Evolutionary conservation across 1,140 invertebrate genomes (phyloP), one percentile per base, ranked within the genome.

Genomic region (Lepidostoma basale): DNA sequence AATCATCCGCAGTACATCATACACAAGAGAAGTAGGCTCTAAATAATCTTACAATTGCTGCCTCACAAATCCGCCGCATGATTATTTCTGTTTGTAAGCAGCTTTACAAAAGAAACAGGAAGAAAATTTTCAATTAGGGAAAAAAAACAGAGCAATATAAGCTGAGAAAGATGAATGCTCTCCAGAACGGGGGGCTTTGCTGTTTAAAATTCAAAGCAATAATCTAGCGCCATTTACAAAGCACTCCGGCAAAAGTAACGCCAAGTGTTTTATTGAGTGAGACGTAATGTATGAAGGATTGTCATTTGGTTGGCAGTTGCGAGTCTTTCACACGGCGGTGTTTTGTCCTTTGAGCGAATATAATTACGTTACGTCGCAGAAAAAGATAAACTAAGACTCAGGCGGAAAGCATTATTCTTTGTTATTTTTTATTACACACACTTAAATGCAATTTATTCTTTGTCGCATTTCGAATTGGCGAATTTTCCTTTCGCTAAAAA

Each of bases 161-260:
- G 59, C 39, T 30, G 42, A 39, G 45, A 67, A 67, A 70, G 69
- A 70, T 70, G 69, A 70, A 70, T 70, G 69, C 65, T 54, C 49
- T 52, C 54, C 58, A 40, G 63, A 63, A 67, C 33, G 65, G 62
- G 49, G 64, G 64, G 60, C 33, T 47, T 59, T 28, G 60, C 69
- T 67, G 69, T 64, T 72, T 69, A 69, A 72, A 62, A 72, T 72
- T 72, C 70, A 72, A 58, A 69, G 70, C 70, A 72, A 72, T 72
- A 68, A 72, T 72, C 62, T 62, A 59, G 45, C 36, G 52, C 69
- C 66, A 71, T 71, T 71, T 64, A 58, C 52, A 71, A 71, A 67
- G 63, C 58, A 60, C 68, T 62, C 68, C 47, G 36, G 58, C 45
- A 62, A 54, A 62, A 70, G 62, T 67, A 66, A 25, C 36, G 69